Evolutionary conservation across 2,113 vertebrate genomes (phyloP).

Genomic region (Eclectus roratus): DNA sequence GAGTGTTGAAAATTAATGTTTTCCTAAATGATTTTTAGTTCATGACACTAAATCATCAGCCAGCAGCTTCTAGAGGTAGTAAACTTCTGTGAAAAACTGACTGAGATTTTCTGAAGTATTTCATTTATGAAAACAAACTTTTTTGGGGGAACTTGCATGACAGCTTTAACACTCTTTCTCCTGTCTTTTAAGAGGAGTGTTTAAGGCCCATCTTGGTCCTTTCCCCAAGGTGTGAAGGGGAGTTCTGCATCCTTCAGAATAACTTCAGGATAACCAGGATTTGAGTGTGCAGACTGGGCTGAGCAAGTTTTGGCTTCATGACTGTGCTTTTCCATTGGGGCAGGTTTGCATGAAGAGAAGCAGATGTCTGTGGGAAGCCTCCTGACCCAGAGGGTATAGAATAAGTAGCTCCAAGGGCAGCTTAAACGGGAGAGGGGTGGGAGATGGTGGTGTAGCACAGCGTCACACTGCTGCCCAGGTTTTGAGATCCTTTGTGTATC

Average conservation of each 20-base stretch:
- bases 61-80: background rate
- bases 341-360: background rate
- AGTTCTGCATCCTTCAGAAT: background rate
- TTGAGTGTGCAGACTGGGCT: background rate
- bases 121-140: background rate
- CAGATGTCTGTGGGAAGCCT: background rate
- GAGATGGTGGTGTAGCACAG: background rate
- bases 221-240: background rate
- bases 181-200: background rate
- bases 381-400: background rate
- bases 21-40: background rate
- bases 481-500: background rate
- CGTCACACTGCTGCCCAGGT: background rate
- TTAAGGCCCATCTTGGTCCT: background rate
- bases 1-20: background rate
- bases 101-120: background rate
- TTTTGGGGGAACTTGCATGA: accelerated
- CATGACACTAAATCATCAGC: background rate
- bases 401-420: background rate
- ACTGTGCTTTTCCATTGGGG: background rate
- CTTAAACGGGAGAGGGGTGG: background rate
- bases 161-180: background rate
- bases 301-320: too few species aligned
- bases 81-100: background rate
- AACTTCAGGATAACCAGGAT: background rate